phyloP scores from a whole-genome alignment of 2,113 vertebrate species.

The Elephantulus edwardii region DNA sequence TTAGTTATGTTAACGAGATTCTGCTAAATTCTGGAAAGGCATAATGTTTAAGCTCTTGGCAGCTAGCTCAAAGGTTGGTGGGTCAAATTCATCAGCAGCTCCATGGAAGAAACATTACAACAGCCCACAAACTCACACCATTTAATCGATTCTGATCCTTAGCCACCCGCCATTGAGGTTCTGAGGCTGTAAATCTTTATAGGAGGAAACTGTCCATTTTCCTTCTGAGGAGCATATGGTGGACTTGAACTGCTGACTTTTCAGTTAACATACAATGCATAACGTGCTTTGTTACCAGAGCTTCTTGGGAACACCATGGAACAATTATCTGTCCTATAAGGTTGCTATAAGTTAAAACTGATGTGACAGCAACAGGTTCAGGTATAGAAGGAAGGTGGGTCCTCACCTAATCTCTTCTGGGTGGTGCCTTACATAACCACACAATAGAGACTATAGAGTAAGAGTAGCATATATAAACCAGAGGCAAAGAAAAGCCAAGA shows the following conservation, averaged over 20 bases:
- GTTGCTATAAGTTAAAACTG: background rate
- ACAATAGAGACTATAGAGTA: no score
- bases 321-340: background rate
- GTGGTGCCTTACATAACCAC: background rate
- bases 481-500: background rate
- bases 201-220: no score
- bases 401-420: background rate
- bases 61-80: background rate
- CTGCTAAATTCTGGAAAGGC: background rate
- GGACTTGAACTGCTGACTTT: no score
- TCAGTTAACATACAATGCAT: no score
- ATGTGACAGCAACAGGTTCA: background rate
- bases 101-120: background rate
- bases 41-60: background rate
- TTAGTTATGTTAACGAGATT: background rate
- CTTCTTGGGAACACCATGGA: background rate
- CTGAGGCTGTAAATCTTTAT: no score
- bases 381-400: background rate
- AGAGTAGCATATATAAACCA: background rate
- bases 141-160: no score
- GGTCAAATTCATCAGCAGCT: background rate
- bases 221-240: no score
- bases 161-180: no score
- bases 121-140: no score
- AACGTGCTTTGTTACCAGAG: no score